Conservation (phyloP, 2,113 vertebrate genomes). For the Prionailurus bengalensis region DNA sequence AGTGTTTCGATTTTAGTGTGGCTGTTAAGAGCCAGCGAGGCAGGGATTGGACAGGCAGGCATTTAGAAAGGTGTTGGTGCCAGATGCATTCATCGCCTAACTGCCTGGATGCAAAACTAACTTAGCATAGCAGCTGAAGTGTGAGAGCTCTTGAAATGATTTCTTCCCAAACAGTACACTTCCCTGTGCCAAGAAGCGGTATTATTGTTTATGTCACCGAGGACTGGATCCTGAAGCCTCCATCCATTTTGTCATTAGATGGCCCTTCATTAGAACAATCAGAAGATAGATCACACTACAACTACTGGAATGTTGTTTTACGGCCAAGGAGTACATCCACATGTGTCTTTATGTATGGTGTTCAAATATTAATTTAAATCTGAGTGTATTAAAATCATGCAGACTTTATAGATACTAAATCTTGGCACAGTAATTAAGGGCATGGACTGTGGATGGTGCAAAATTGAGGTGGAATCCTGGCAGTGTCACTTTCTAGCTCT, state of each 20-base stretch:
- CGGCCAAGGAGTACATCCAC: background rate
- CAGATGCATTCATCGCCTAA: slow-evolving; percentile 40
- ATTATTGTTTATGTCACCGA: background rate
- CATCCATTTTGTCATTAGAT: background rate
- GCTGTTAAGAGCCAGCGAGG: slow-evolving; percentile 44
- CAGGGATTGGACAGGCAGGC: slow-evolving; percentile 29
- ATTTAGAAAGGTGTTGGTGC: slow-evolving; percentile 37
- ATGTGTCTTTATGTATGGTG: background rate
- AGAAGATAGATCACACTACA: background rate
- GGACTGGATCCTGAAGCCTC: background rate
- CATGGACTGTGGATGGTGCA: background rate
- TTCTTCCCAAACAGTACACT: slow-evolving; percentile 21
- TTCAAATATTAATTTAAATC: background rate
- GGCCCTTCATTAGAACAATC: background rate
- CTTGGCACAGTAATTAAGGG: background rate
- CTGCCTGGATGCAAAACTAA: slow-evolving; percentile 50
- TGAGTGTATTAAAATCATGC: background rate
- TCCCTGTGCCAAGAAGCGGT: background rate
- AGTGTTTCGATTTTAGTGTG: slow-evolving; percentile 41
- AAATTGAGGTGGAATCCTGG: background rate
- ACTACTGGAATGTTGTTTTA: background rate
- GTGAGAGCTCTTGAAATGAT: slow-evolving; percentile 58
- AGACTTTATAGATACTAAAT: background rate
- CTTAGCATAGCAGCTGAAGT: background rate
- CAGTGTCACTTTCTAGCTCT: background rate